A percentile compares a stretch with the other conserved stretches of the same genome.
Evolutionary conservation across 2,797 vertebrate species (phyloP).

Genomic region (Sternotherus odoratus): DNA sequence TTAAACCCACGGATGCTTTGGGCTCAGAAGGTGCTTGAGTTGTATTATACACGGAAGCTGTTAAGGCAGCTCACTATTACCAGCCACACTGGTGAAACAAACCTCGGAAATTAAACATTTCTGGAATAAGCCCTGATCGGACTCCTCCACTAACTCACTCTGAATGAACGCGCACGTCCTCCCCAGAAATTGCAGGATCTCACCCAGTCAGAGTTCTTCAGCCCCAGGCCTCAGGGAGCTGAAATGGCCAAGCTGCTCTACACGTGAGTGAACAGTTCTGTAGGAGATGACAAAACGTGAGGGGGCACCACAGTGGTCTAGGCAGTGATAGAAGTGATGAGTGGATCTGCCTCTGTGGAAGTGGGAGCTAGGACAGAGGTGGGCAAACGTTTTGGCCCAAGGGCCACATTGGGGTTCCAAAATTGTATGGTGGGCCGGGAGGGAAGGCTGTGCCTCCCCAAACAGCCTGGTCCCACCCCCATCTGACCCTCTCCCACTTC

Average conservation of each 20-base stretch:
- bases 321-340: too few species aligned
- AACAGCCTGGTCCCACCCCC: too few species aligned
- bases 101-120: neutral
- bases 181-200: slow-evolving; percentile 5
- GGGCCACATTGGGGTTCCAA: too few species aligned
- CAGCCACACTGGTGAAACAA: neutral
- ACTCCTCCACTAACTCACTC: slow-evolving; percentile 35
- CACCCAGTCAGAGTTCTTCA: neutral
- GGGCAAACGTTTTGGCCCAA: too few species aligned
- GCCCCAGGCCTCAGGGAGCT: neutral
- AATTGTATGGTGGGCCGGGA: too few species aligned
- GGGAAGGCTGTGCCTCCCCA: too few species aligned
- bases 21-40: neutral
- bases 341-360: too few species aligned
- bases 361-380: too few species aligned
- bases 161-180: slow-evolving; percentile 4
- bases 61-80: neutral
- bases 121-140: slow-evolving; percentile 29
- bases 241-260: slow-evolving; percentile 11
- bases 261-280: neutral
- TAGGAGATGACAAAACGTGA: slow-evolving; percentile 11
- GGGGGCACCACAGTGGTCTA: slow-evolving; percentile 6
- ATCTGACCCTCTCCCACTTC: too few species aligned
- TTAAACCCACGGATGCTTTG: neutral
- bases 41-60: neutral